Conservation (phyloP, 2,888 invertebrate species). For the Lepidochitona cinerea region DNA sequence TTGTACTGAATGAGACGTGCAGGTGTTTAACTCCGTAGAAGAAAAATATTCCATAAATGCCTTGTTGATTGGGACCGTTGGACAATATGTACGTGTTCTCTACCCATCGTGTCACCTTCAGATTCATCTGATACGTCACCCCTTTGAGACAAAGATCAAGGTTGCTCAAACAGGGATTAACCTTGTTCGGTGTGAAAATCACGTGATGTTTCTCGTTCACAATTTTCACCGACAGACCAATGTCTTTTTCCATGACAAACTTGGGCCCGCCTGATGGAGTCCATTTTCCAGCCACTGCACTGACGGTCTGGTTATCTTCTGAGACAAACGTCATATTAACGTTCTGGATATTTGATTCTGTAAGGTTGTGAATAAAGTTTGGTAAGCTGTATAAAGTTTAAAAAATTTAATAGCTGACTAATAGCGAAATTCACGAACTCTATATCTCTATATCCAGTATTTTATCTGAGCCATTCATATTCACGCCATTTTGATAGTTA, state of each 20-base stretch:
- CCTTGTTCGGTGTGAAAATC: not conserved
- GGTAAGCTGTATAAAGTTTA: no score
- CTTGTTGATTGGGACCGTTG: constrained; percentile 23
- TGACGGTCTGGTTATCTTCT: not conserved
- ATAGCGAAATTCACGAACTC: no score
- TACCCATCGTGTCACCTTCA: constrained; percentile 25
- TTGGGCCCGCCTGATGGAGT: not conserved
- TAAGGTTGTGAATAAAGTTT: no score
- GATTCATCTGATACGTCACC: constrained; percentile 31
- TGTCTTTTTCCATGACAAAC: not conserved
- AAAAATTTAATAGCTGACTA: no score
- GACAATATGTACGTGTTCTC: constrained; percentile 29
- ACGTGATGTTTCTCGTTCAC: not conserved
- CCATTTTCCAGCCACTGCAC: not conserved
- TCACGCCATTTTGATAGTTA: no score
- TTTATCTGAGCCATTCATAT: no score
- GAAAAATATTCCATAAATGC: constrained; percentile 29
- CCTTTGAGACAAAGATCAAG: constrained; percentile 29
- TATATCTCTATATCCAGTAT: no score
- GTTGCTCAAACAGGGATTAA: constrained; percentile 24
- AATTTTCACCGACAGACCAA: not conserved
- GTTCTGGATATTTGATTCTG: not conserved
- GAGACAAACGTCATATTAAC: not conserved
- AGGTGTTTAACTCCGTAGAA: constrained; percentile 24
- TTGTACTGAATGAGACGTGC: constrained; percentile 25